Evolutionary conservation across 2,888 invertebrate species (phyloP).

Genomic region (Lepidochrysops patricia): DNA sequence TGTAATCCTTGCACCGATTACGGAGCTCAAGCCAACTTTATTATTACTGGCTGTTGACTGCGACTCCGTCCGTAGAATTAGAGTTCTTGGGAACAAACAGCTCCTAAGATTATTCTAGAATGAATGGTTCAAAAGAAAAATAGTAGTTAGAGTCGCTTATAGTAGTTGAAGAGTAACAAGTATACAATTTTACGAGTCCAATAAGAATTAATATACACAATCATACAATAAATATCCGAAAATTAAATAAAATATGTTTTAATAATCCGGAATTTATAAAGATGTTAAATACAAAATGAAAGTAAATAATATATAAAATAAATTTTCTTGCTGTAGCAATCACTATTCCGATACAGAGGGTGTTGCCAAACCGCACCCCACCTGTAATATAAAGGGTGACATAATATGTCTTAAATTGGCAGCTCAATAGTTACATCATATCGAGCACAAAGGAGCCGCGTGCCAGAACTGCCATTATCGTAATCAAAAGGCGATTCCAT

Average conservation of each 20-base stretch:
- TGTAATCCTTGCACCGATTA: neutral
- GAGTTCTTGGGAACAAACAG: neutral
- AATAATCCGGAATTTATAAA: neutral
- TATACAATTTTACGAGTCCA: neutral
- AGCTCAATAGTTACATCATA: constrained; percentile 16
- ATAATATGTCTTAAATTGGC: constrained; percentile 20
- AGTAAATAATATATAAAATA: neutral
- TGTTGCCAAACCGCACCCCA: neutral
- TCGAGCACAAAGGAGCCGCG: constrained; percentile 15
- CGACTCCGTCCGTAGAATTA: neutral
- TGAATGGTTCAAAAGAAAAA: too few species aligned
- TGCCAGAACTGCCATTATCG: constrained; percentile 14
- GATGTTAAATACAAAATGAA: neutral
- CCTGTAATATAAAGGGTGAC: neutral
- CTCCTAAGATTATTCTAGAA: too few species aligned
- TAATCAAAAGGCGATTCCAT: constrained; percentile 21
- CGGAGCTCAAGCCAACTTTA: neutral
- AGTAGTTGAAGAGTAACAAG: too few species aligned
- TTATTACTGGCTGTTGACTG: neutral
- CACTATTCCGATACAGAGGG: neutral
- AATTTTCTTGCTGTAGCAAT: neutral
- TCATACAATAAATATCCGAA: too few species aligned
- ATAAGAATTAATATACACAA: neutral
- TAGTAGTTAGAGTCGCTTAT: too few species aligned
- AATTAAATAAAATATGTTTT: neutral